Evolutionary conservation across 2,888 invertebrate genomes (phyloP), one percentile per base, ranked within the genome.

Genomic region (Cyaniris semiargus): DNA sequence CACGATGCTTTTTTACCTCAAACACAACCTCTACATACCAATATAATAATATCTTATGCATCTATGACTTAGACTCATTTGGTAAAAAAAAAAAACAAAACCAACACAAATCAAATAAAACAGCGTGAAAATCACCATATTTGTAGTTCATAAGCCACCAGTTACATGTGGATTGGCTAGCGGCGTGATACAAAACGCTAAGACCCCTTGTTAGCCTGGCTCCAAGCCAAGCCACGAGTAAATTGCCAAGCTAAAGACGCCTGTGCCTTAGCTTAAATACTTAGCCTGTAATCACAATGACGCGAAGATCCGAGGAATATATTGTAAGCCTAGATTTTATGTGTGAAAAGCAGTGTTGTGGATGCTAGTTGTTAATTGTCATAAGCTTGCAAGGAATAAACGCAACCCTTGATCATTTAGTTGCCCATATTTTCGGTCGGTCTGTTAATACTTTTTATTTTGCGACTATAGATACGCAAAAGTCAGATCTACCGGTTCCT

Each of bases 201-300:
- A 78, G 79, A 74, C 79, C 74, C 75, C 78, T 85, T 85, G 87
- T 87, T 86, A 86, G 82, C 80, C 86, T 88, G 88, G 88, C 86
- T 48, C 78, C 79, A 77, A 76, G 83, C 88, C 88, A 88, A 85
- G 80, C 82, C 82, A 81, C 80, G 80, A 81, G 80, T 71, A 81
- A 81, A 83, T 84, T 81, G 82, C 82, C 81, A 60, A 27, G 58
- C 72, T 60, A 58, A 77, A 77, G 72, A 72, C 72, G 77, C 38
- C 58, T 72, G 56, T 58, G 56, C 76, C 76, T 71, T 58, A 76
- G 71, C 56, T 72, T 76, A 44, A 58, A 38, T 72, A 60, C 58
- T 27, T 58, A 74, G 44, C 38, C 23, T 1, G 44, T 48, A 48
- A 27, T 23, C 74, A 53, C 74, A 48, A 48, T 74, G 48, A 74